phyloP scores from a whole-genome alignment of 2,797 vertebrate genomes.

The Knipowitschia caucasica region DNA sequence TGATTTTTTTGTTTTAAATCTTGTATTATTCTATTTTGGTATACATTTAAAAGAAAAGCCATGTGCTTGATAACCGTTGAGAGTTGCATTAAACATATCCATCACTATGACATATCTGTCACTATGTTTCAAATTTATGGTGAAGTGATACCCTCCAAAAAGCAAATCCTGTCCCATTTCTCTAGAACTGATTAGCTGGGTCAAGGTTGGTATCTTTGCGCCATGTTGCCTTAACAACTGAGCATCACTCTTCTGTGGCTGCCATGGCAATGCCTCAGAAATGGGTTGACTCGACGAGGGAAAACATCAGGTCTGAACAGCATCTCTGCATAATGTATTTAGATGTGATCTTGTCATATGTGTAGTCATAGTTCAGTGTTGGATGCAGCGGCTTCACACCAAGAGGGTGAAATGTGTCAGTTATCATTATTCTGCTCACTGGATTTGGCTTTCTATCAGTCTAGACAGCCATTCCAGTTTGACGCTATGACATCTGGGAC shows the following conservation, averaged over 20 bases:
- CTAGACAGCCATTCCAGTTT: slow-evolving; percentile 26
- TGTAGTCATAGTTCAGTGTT: neutral
- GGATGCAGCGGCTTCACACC: neutral
- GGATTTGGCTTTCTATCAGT: slow-evolving; percentile 34
- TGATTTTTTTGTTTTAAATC: too few relatives aligned
- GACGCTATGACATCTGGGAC: slow-evolving; percentile 29
- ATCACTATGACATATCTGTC: too few relatives aligned
- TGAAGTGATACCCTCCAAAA: slow-evolving; percentile 1
- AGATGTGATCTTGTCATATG: slow-evolving; percentile 1
- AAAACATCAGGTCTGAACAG: slow-evolving; percentile 9
- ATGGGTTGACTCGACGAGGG: slow-evolving; percentile 27
- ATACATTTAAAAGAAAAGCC: too few relatives aligned
- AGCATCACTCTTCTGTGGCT: slow-evolving; percentile 37
- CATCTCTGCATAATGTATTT: slow-evolving; percentile 7
- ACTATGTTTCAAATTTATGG: too few relatives aligned
- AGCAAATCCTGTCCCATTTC: slow-evolving; percentile 12
- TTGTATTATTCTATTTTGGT: too few relatives aligned
- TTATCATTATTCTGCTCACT: slow-evolving; percentile 24
- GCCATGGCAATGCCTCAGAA: slow-evolving; percentile 58
- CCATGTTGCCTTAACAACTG: slow-evolving; percentile 62
- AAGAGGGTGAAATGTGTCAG: neutral
- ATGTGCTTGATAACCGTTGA: too few relatives aligned
- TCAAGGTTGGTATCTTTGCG: slow-evolving; percentile 43
- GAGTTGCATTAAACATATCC: too few relatives aligned
- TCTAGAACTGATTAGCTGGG: slow-evolving; percentile 29